These are phyloP conservation scores for Apocrypta bakeri DNA, from an alignment of 1,140 invertebrate genomes.

Conservation along the genomic window DNA sequence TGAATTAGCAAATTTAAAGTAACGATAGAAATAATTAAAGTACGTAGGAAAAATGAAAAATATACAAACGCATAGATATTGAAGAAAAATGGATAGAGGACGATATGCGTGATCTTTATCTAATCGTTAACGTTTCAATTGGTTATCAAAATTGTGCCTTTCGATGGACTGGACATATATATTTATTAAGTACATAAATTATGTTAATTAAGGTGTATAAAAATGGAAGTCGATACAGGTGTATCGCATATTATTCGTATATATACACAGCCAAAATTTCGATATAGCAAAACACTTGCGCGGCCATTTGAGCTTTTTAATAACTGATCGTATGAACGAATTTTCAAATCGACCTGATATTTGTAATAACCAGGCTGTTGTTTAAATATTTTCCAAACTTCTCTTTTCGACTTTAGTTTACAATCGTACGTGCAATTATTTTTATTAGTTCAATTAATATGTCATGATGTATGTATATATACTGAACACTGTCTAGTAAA, in stretches of 20 bases:
- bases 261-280: neutral
- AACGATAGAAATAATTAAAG: neutral
- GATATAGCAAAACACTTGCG: conserved; percentile 11
- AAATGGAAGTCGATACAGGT: conserved; percentile 15
- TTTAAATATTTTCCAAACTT: neutral
- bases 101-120: conserved; percentile 45
- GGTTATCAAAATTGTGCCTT: conserved; percentile 73
- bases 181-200: conserved; percentile 57
- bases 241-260: conserved; percentile 10
- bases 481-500: neutral
- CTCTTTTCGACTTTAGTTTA: conserved; percentile 7
- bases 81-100: conserved; percentile 38
- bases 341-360: neutral
- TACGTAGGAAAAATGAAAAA: neutral
- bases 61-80: conserved; percentile 30
- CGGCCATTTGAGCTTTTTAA: conserved; percentile 10
- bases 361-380: neutral
- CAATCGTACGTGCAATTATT: neutral
- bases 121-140: conserved; percentile 63
- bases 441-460: neutral
- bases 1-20: conserved; percentile 19
- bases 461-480: too few relatives aligned
- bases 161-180: conserved; percentile 65
- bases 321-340: conserved; percentile 3
- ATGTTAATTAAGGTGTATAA: conserved; percentile 48